Evolutionary conservation across 2,797 vertebrate species (phyloP).

Genomic region (Hypotaenidia philippensis): DNA sequence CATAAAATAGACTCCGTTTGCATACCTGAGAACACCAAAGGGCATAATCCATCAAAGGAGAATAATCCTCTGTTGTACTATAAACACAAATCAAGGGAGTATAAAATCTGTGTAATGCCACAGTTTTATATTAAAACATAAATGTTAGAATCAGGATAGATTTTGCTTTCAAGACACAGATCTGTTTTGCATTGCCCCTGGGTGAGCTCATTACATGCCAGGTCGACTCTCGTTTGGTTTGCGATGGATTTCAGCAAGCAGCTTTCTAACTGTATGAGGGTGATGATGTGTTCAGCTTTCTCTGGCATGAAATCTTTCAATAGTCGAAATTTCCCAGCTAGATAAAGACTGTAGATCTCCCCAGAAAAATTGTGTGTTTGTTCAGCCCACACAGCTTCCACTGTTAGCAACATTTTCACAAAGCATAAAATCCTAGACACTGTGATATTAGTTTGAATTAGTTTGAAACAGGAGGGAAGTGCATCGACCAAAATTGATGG

Average conservation of each 20-base stretch:
- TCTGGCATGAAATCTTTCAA: constrained; percentile 16
- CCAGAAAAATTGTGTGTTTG: not conserved
- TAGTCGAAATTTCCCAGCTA: not conserved
- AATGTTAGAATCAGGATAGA: constrained; percentile 35
- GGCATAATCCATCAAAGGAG: not conserved
- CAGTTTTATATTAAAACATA: constrained; percentile 50
- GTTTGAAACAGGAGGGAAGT: not conserved
- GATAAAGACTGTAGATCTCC: not conserved
- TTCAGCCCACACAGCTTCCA: not conserved
- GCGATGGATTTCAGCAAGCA: not conserved
- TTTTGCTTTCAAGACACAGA: constrained; percentile 16
- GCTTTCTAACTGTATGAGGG: not conserved
- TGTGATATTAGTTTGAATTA: not conserved
- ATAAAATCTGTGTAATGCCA: constrained; percentile 24
- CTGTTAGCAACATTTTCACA: not conserved
- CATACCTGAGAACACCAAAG: constrained; percentile 12
- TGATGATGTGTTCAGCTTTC: not conserved
- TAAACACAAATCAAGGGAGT: constrained; percentile 41
- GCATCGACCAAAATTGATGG: not conserved
- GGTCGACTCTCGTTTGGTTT: not conserved
- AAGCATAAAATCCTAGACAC: not conserved
- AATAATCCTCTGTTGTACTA: not conserved
- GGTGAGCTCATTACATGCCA: constrained; percentile 35
- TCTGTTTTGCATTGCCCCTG: constrained; percentile 29
- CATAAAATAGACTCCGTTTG: not conserved